phyloP scores from a whole-genome alignment of 1,140 invertebrate species.

The Steinernema feltiae region DNA sequence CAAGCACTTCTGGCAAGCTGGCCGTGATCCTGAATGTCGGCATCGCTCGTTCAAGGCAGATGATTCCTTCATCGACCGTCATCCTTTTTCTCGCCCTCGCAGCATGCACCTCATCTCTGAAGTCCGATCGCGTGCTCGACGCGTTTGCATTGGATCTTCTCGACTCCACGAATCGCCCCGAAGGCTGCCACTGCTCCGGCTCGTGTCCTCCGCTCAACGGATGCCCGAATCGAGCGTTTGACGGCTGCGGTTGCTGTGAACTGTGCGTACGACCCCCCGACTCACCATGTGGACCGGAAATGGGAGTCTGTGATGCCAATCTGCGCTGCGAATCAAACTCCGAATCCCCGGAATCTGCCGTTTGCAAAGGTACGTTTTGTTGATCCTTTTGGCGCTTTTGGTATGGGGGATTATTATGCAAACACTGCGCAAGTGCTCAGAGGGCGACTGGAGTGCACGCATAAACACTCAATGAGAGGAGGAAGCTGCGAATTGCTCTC shows the following conservation, averaged over 20 bases:
- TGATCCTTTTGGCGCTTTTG: background rate
- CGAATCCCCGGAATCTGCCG: slow-evolving; percentile 22
- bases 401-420: background rate
- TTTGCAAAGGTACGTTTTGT: slow-evolving; percentile 23
- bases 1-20: background rate
- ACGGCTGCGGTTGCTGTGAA: background rate
- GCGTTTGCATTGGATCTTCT: background rate
- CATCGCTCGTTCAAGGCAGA: background rate
- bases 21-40: background rate
- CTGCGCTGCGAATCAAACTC: slow-evolving; percentile 24
- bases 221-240: background rate
- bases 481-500: background rate
- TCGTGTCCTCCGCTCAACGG: background rate
- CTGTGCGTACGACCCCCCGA: slow-evolving; percentile 19
- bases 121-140: background rate
- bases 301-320: slow-evolving; percentile 20
- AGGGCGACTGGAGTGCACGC: background rate
- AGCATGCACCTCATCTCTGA: background rate
- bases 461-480: background rate
- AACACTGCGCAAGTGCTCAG: background rate
- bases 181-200: background rate
- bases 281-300: slow-evolving; percentile 14
- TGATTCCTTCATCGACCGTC: background rate
- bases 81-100: background rate
- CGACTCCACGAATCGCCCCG: background rate